These are phyloP conservation scores for Cyclargus thomasi DNA, from an alignment of 1,140 invertebrate genomes.

Conservation along the genomic window DNA sequence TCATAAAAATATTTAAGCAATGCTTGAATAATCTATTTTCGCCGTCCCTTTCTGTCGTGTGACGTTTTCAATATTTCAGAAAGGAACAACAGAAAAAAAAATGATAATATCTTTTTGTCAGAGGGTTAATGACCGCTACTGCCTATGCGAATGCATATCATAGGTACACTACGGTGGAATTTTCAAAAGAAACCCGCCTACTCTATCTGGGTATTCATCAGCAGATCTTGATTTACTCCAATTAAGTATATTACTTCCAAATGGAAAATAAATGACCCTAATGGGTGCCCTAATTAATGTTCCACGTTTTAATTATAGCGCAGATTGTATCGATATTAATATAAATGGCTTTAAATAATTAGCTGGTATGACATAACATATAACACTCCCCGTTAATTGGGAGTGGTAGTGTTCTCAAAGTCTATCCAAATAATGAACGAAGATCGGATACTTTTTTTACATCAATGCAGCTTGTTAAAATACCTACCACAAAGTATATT, in stretches of 20 bases:
- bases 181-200: background rate
- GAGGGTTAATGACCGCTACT: too few relatives aligned
- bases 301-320: background rate
- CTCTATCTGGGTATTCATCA: background rate
- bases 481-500: too few relatives aligned
- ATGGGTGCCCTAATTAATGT: background rate
- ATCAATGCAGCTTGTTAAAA: too few relatives aligned
- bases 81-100: too few relatives aligned
- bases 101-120: too few relatives aligned
- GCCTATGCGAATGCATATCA: too few relatives aligned
- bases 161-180: background rate
- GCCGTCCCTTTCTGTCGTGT: too few relatives aligned
- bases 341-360: background rate
- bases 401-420: background rate
- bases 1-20: too few relatives aligned
- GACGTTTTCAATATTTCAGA: too few relatives aligned
- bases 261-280: background rate
- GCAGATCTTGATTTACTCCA: background rate
- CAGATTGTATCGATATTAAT: background rate
- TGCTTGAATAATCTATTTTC: too few relatives aligned
- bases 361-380: background rate
- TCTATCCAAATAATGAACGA: too few relatives aligned
- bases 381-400: background rate
- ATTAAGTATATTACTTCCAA: conserved; percentile 1
- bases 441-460: too few relatives aligned